phyloP scores from a whole-genome alignment of 2,888 invertebrate species.

The Lagria hirta region DNA sequence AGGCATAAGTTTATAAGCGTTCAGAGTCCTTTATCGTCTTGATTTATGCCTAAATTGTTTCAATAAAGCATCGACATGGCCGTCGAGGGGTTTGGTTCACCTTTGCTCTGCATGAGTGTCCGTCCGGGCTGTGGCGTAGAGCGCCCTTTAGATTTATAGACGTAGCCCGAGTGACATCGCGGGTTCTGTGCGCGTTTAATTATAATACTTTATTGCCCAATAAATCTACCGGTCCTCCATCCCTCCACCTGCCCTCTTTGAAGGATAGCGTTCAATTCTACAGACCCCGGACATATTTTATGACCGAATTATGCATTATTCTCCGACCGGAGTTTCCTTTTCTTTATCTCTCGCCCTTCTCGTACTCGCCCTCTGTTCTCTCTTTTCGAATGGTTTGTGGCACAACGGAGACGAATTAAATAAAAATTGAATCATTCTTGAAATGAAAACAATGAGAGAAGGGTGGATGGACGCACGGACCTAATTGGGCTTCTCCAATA shows the following conservation, averaged over 20 bases:
- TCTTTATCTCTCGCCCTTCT: conserved; percentile 36
- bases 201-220: conserved; percentile 79
- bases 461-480: conserved; percentile 4
- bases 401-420: conserved; percentile 42
- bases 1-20: conserved; percentile 35
- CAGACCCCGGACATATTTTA: conserved; percentile 67
- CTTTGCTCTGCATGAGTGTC: conserved; percentile 65
- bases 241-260: conserved; percentile 56
- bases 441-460: conserved; percentile 25
- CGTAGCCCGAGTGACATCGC: conserved; percentile 57
- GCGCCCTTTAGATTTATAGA: conserved; percentile 56
- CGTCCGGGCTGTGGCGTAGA: conserved; percentile 53
- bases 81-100: conserved; percentile 37
- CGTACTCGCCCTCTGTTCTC: conserved; percentile 31
- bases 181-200: conserved; percentile 66
- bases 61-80: conserved; percentile 34
- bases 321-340: conserved; percentile 38
- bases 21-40: conserved; percentile 36
- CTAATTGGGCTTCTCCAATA: too few relatives aligned
- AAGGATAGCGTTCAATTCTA: conserved; percentile 71
- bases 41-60: conserved; percentile 41
- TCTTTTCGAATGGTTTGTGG: conserved; percentile 42
- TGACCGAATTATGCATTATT: conserved; percentile 66
- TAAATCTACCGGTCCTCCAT: conserved; percentile 63
- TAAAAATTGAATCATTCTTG: conserved; percentile 36